phyloP scores from a whole-genome alignment of 2,113 vertebrate species.

The Dunckerocampus dactyliophorus region DNA sequence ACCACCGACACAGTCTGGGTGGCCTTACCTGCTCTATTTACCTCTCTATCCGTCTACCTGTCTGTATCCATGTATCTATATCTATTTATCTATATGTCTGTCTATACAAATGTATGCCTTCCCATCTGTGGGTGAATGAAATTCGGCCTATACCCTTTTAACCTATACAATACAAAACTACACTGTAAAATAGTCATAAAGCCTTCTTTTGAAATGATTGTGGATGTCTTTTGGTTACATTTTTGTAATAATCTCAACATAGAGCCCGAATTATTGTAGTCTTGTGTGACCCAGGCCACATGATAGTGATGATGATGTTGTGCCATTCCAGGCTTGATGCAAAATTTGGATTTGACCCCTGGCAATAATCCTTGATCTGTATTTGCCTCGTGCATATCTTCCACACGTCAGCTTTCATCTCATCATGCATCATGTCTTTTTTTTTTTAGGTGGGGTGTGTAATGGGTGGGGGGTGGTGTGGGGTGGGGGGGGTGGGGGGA shows the following conservation, averaged over 20 bases:
- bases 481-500: no score
- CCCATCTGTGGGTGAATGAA: no score
- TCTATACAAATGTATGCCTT: background rate
- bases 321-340: conserved; percentile 32
- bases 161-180: background rate
- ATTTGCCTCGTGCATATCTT: conserved; percentile 56
- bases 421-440: conserved; percentile 42
- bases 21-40: conserved; percentile 51
- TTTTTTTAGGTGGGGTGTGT: conserved; percentile 2
- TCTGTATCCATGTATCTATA: no score
- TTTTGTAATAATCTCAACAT: conserved; percentile 2
- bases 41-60: background rate
- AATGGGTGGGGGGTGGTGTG: no score
- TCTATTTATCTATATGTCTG: background rate
- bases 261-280: conserved; percentile 1
- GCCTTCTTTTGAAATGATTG: background rate
- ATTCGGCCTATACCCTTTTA: background rate
- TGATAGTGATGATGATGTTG: conserved; percentile 20
- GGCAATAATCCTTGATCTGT: conserved; percentile 55
- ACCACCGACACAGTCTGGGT: conserved; percentile 24
- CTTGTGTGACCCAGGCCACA: conserved; percentile 10
- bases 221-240: background rate
- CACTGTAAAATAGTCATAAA: background rate
- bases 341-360: conserved; percentile 66
- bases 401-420: conserved; percentile 71